Conservation (phyloP, 2,888 invertebrate genomes). For the Drosophila histrio region DNA sequence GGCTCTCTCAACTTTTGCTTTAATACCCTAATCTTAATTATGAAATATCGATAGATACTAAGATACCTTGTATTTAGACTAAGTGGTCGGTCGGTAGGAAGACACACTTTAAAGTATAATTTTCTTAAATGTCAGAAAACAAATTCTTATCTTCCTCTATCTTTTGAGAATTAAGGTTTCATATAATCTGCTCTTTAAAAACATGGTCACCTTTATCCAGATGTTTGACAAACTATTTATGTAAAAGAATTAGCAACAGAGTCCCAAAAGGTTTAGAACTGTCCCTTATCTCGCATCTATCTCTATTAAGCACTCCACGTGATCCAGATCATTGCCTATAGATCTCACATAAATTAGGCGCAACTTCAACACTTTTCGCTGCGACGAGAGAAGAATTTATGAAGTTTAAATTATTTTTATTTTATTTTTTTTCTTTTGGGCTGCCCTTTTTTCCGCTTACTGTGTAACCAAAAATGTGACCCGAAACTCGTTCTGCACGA, state of each 20-base stretch:
- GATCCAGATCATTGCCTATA: slow-evolving; percentile 17
- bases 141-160: too few relatives aligned
- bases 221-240: slow-evolving; percentile 1
- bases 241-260: not conserved
- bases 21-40: slow-evolving; percentile 19
- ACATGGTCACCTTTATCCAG: not conserved
- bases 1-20: not conserved
- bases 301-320: slow-evolving; percentile 22
- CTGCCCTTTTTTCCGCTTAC: slow-evolving; percentile 33
- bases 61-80: not conserved
- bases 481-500: slow-evolving; percentile 63
- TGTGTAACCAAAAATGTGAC: slow-evolving; percentile 75
- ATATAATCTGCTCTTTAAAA: not conserved
- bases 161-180: too few relatives aligned
- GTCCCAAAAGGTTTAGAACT: not conserved
- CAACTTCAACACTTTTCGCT: slow-evolving; percentile 44
- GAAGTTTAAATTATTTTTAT: slow-evolving; percentile 47
- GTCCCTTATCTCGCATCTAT: slow-evolving; percentile 26
- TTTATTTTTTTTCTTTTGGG: slow-evolving; percentile 17
- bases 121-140: too few relatives aligned
- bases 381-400: slow-evolving; percentile 43
- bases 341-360: slow-evolving; percentile 44
- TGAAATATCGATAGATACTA: slow-evolving; percentile 12
- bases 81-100: not conserved
- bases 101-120: not conserved